Percentiles rank a stretch among this genome's conserved stretches.
phyloP scores from a whole-genome alignment of 2,113 vertebrate species.

The Gymnorhina tibicen region DNA sequence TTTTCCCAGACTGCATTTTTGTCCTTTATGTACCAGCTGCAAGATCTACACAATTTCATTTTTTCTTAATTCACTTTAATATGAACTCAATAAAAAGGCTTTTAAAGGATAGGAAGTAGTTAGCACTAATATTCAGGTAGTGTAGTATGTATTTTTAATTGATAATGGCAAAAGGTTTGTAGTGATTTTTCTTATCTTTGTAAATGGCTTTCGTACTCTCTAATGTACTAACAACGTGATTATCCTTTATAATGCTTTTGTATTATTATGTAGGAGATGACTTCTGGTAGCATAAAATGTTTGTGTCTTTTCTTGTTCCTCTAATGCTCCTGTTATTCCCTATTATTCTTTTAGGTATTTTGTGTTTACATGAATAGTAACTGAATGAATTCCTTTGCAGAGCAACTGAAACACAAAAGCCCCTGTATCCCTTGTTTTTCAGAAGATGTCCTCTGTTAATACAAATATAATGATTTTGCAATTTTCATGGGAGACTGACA shows the following conservation, averaged over 20 bases:
- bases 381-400: neutral
- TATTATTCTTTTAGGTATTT: neutral
- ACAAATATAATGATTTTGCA: neutral
- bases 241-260: neutral
- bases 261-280: neutral
- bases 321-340: neutral
- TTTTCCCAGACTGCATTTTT: neutral
- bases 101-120: neutral
- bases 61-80: constrained; percentile 3
- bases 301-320: neutral
- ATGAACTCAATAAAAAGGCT: neutral
- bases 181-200: neutral
- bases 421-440: neutral
- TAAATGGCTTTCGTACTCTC: neutral
- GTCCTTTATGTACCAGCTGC: neutral
- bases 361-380: neutral
- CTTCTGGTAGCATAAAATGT: neutral
- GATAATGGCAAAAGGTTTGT: neutral
- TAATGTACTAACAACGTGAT: neutral
- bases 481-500: neutral
- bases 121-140: neutral
- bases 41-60: neutral
- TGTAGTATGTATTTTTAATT: neutral
- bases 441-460: neutral
- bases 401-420: neutral